A percentile compares a stretch with the other conserved stretches of the same genome.
phyloP scores from a whole-genome alignment of 2,888 invertebrate genomes.

The Asteroscopus sphinx region DNA sequence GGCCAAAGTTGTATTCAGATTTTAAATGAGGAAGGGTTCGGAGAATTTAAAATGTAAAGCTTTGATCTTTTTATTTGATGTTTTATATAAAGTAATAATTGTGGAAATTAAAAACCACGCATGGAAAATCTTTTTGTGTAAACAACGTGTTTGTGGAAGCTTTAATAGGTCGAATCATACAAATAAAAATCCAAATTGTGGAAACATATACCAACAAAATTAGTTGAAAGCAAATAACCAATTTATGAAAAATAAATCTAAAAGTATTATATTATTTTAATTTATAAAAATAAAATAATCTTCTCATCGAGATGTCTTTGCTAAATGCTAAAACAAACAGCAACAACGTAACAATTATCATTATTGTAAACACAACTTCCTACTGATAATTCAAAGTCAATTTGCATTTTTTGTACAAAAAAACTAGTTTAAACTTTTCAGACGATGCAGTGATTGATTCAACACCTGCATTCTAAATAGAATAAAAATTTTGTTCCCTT shows the following conservation, averaged over 20 bases:
- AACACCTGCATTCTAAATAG: conserved; percentile 11
- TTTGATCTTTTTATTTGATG: conserved; percentile 21
- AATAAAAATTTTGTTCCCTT: conserved; percentile 4
- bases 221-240: neutral
- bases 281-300: no score
- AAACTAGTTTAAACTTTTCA: neutral
- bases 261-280: no score
- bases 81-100: conserved; percentile 3
- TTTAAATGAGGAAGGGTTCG: conserved; percentile 7
- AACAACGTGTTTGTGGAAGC: neutral
- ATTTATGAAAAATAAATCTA: no score
- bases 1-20: conserved; percentile 7
- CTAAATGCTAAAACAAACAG: no score
- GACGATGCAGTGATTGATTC: conserved; percentile 15
- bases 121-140: neutral
- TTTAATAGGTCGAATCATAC: neutral
- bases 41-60: conserved; percentile 10
- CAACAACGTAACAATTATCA: no score
- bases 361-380: no score
- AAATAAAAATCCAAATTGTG: no score
- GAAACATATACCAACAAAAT: neutral
- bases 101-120: neutral
- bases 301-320: no score
- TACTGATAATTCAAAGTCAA: no score
- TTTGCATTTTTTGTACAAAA: neutral